A percentile compares a stretch with the other conserved stretches of the same genome.
Evolutionary conservation across 2,797 vertebrate genomes (phyloP).

Genomic region (Poeciliopsis gracilis): DNA sequence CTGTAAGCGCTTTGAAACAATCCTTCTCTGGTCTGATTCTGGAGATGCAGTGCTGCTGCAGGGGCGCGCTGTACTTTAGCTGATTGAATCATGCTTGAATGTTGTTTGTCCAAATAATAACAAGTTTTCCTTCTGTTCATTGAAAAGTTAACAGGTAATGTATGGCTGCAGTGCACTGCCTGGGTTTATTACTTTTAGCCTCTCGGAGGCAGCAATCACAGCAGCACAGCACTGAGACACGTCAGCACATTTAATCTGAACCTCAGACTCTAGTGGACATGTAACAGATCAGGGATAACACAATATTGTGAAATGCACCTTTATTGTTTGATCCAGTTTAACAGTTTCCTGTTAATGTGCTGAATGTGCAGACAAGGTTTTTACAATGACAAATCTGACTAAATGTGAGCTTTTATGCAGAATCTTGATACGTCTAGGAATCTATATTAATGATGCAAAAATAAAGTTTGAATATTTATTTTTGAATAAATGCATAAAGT

Average conservation of each 20-base stretch:
- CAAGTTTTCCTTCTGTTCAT: not conserved
- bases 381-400: not conserved
- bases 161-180: not conserved
- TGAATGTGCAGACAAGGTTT: not conserved
- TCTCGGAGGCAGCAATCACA: not conserved
- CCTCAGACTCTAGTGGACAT: not conserved
- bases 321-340: not conserved
- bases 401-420: not conserved
- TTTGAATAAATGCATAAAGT: not conserved
- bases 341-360: not conserved
- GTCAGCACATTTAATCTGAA: not conserved
- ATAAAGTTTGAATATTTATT: not conserved
- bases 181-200: not conserved
- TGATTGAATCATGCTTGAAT: not conserved
- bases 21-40: not conserved
- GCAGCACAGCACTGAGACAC: not conserved
- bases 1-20: not conserved
- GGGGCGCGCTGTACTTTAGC: not conserved
- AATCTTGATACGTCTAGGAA: not conserved
- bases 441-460: not conserved
- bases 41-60: not conserved
- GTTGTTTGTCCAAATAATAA: slow-evolving; percentile 1
- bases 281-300: not conserved
- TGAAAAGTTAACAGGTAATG: not conserved
- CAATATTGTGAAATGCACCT: not conserved